Evolutionary conservation across 2,113 vertebrate species (phyloP), one percentile per base, ranked within the genome.

Genomic region (Semnornis frantzii): DNA sequence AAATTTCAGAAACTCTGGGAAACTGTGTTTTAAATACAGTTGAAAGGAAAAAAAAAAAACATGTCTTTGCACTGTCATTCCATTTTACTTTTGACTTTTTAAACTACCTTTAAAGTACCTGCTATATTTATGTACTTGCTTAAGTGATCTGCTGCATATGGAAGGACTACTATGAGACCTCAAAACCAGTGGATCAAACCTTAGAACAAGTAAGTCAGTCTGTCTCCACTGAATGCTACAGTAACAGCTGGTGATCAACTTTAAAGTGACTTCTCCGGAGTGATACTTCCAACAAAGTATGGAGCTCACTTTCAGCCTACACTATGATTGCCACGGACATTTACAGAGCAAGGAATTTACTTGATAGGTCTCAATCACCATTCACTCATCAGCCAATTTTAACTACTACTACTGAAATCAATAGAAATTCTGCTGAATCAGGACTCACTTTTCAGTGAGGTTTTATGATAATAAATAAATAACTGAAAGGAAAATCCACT

Each of bases 261-360:
- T 68, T 25, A 54, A 87, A 85, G 73, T 21, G 46, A 59, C 11
- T 46, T 69, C 20, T 19, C 18, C 28, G 19, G 33, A 82, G 21
- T 10, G 37, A 68, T 33, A 9, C 58, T 64, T 77, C n/a, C 34
- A 23, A 33, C 42, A 10, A 82, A 64, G 33, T 30, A 68, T 33
- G 42, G 50, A 74, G 25, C 6, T 15, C 0, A 0, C 64, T 62
- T 88, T 77, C 64, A 52, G 64, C 27, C 66, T 62, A 30, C 33
- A 1, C 64, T 50, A 14, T 1, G 0, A 59, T n/a, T 65, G 8
- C 31, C 46, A 24, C 0, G 10, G 54, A 65, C 33, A 48, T 48
- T 57, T 72, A 70, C 1, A 15, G 48, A 74, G n/a, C 33, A 55
- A 48, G 19, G 28, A 17, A 12, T 59, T 79, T 48, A 62, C n/a